These are phyloP conservation scores for Ochotona curzoniae DNA, from an alignment of 2,113 vertebrate genomes.

Conservation along the genomic window DNA sequence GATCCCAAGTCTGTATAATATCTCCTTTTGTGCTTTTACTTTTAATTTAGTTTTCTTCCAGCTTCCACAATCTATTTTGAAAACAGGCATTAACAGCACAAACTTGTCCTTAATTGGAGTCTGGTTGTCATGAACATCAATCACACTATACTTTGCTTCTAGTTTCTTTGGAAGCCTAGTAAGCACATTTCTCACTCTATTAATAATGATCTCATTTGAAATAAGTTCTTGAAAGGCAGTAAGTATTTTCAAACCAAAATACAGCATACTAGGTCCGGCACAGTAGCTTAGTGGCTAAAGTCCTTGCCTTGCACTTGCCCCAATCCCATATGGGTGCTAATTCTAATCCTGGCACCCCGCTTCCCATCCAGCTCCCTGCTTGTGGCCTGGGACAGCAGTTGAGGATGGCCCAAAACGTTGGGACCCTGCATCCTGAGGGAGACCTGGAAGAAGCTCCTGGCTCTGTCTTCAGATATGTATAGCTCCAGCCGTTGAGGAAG, in stretches of 20 bases:
- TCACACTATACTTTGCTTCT: neutral
- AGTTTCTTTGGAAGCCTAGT: neutral
- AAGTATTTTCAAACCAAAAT: conserved; percentile 5
- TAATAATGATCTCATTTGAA: neutral
- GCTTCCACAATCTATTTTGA: neutral
- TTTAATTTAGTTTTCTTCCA: neutral
- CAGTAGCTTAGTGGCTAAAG: too few species aligned
- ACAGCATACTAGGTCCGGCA: neutral
- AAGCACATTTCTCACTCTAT: neutral
- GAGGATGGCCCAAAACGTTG: too few species aligned
- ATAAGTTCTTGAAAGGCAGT: neutral
- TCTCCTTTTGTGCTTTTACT: fast-evolving
- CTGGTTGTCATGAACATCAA: neutral
- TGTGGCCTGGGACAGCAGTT: too few species aligned
- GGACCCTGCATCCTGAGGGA: too few species aligned
- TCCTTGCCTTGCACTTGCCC: too few species aligned
- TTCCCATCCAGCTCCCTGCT: too few species aligned
- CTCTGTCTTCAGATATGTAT: too few species aligned
- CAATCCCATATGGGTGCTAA: too few species aligned
- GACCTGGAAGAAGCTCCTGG: too few species aligned
- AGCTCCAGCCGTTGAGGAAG: too few species aligned
- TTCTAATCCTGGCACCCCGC: too few species aligned
- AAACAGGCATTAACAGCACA: neutral
- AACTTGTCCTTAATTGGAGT: neutral
- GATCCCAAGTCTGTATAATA: neutral